Conservation (phyloP, 2,888 invertebrate genomes). For the Drosophila mulleri region DNA sequence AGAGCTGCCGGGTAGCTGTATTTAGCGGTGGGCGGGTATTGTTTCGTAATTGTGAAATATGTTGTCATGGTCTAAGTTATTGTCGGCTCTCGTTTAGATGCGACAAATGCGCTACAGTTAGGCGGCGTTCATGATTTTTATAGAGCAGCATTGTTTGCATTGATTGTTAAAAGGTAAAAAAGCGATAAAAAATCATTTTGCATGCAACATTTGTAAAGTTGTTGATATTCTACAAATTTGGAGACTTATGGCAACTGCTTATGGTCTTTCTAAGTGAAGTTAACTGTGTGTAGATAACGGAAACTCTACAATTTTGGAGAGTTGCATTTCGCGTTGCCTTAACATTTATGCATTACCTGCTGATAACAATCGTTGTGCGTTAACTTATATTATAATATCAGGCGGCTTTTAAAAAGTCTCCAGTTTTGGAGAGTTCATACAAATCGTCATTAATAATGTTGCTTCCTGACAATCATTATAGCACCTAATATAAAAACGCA, state of each 20-base stretch:
- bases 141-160: slow-evolving; percentile 17
- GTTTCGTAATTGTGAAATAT: slow-evolving; percentile 78
- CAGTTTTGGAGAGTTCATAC: slow-evolving; percentile 14
- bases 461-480: neutral
- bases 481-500: neutral
- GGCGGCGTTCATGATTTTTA: slow-evolving; percentile 28
- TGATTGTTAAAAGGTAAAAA: slow-evolving; percentile 1
- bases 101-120: slow-evolving; percentile 65
- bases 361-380: neutral
- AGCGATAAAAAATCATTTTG: neutral
- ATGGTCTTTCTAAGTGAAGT: too few species aligned
- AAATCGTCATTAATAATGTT: neutral
- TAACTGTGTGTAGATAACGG: neutral
- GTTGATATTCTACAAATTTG: slow-evolving; percentile 9
- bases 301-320: slow-evolving; percentile 34
- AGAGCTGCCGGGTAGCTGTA: slow-evolving; percentile 56
- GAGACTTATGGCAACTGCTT: neutral
- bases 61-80: slow-evolving; percentile 68
- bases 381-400: neutral
- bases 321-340: neutral
- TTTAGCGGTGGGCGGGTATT: slow-evolving; percentile 74
- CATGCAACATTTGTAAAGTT: slow-evolving; percentile 8
- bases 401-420: neutral
- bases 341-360: neutral
- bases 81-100: slow-evolving; percentile 57